Evolutionary conservation across 2,113 vertebrate genomes (phyloP).

Genomic region (Aix galericulata): DNA sequence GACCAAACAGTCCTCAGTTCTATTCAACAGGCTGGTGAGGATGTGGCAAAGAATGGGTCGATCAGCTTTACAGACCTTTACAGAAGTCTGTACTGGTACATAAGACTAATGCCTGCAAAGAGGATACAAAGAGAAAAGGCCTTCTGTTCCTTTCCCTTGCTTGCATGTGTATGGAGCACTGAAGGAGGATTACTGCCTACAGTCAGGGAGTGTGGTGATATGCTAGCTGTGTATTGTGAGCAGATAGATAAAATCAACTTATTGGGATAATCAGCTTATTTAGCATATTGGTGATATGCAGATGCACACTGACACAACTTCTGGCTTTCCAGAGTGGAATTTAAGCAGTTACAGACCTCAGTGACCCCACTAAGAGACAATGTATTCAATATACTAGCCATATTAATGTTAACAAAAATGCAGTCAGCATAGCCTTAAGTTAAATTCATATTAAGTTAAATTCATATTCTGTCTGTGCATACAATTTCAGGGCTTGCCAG

Average conservation of each 20-base stretch:
- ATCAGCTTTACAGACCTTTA: background rate
- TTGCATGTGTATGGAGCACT: background rate
- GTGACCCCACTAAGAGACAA: background rate
- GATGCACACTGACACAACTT: background rate
- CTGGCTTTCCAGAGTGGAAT: background rate
- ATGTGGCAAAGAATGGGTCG: background rate
- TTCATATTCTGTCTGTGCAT: background rate
- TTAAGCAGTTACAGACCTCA: background rate
- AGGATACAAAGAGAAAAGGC: background rate
- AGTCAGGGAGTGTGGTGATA: background rate
- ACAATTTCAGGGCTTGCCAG: conserved; percentile 82
- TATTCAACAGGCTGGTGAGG: background rate
- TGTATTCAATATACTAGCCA: background rate
- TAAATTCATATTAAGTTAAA: conserved; percentile 5
- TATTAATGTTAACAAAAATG: background rate
- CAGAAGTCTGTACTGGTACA: background rate
- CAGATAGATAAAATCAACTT: too few species aligned
- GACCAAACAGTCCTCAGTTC: background rate
- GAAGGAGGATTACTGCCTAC: background rate
- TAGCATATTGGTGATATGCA: background rate
- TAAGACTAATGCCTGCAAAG: background rate
- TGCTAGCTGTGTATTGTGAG: background rate
- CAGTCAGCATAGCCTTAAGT: background rate
- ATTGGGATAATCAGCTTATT: too few species aligned
- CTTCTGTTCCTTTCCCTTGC: background rate